Base-by-base conservation (phyloP, 2,113 vertebrate genomes). In the Helogale parvula region DNA sequence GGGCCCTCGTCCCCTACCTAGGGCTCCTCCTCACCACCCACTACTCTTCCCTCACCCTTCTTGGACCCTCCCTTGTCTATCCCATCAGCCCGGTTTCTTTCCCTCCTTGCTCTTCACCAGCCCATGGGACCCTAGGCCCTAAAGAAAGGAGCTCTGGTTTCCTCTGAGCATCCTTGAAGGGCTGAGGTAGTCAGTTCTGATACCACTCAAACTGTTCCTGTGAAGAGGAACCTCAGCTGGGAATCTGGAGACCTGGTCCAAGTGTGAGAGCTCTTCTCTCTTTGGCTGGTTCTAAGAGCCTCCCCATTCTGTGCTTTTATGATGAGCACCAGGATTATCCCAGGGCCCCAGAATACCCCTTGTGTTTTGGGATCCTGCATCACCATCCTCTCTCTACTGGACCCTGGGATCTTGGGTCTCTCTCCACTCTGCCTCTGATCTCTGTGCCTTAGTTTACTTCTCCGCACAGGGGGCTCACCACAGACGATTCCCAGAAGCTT, bases 391-490 rank as follows among this genome's bases (percentile, higher is more conserved):
- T 76, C 29, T 74, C 81, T 19, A n/a, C 38, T 72, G 83, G 35
- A 35, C 71, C 85, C 47, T 71, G 68, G 47, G 45, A 41, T 76
- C 80, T 71, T 88, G 74, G 38, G n/a, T 95, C 69, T 94, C 21
- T 90, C 71, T 93, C 72, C 71, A 76, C 88, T 96, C 80, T 72
- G 38, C 87, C 38, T 19, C 71, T 68, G 68, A 90, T 93, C 90
- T 97, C 93, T 96, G 96, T 98, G 97, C 97, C 98, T 98, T 98
- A 97, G 90, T 88, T 97, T 88, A 97, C 87, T 88, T 97, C 69
- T 97, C 71, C 0, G 66, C 92, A 96, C 87, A 92, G 95, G 83
- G 80, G 21, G 31, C 57, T 95, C 80, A 90, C 88, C 57, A 50
- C 38, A 92, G 35, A 90, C 81, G n/a, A 9, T 95, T 69, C 71